phyloP scores from a whole-genome alignment of 2,888 invertebrate species.

The Torymus texanus region DNA sequence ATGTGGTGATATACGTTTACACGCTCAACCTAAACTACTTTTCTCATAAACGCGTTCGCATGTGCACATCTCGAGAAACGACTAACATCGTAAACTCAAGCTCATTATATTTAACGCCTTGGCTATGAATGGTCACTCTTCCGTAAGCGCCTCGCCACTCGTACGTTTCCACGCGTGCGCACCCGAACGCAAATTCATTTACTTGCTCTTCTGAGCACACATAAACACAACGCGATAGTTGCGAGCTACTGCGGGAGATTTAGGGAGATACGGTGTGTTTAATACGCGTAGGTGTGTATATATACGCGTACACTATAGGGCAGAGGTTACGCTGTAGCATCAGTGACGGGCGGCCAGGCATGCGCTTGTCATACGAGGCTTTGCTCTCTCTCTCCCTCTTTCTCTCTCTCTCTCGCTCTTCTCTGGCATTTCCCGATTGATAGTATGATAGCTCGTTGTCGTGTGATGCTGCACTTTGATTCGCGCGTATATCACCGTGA shows the following conservation, averaged over 20 bases:
- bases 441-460: neutral
- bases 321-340: neutral
- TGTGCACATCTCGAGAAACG: neutral
- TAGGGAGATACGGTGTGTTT: neutral
- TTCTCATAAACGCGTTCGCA: neutral
- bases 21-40: neutral
- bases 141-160: no score
- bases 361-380: constrained; percentile 27
- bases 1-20: no score
- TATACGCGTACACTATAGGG: neutral
- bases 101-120: neutral
- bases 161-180: neutral
- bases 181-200: constrained; percentile 26
- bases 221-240: constrained; percentile 35
- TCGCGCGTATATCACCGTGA: neutral
- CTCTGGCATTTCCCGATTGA: no score
- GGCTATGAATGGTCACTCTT: neutral
- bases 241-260: neutral
- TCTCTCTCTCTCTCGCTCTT: constrained; percentile 15
- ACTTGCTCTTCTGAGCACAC: constrained; percentile 21
- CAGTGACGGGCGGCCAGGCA: constrained; percentile 6
- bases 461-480: constrained; percentile 1
- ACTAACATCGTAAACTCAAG: constrained; percentile 34
- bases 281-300: neutral
- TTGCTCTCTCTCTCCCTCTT: neutral